Evolutionary conservation across 2,888 invertebrate species (phyloP).

Genomic region (Tortrix viridana): DNA sequence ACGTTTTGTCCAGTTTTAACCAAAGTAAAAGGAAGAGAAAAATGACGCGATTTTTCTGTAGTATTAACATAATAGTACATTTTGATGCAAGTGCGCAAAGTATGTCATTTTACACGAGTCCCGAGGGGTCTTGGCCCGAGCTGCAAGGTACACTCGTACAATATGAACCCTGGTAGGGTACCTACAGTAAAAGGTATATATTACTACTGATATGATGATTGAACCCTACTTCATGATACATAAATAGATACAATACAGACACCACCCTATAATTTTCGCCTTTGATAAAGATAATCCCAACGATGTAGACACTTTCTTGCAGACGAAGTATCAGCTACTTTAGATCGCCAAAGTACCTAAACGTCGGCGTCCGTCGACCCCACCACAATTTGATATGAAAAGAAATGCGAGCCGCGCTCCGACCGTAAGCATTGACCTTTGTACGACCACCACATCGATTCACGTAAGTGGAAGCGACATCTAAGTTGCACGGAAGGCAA

Average conservation of each 20-base stretch:
- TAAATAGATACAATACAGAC: background rate
- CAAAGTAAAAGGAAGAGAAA: too few relatives aligned
- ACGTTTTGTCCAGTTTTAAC: too few relatives aligned
- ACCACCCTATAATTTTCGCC: background rate
- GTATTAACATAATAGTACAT: too few relatives aligned
- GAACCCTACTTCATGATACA: too few relatives aligned
- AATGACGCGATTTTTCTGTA: too few relatives aligned
- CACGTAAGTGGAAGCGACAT: constrained; percentile 28
- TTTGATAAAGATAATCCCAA: background rate
- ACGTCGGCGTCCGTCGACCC: constrained; percentile 24
- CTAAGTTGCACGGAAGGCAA: constrained; percentile 27
- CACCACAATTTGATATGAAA: constrained; percentile 29
- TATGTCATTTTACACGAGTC: too few relatives aligned
- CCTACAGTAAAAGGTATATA: too few relatives aligned
- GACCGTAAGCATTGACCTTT: constrained; percentile 32
- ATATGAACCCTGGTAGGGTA: too few relatives aligned
- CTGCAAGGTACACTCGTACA: too few relatives aligned
- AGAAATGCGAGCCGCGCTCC: constrained; percentile 29
- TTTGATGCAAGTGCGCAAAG: too few relatives aligned
- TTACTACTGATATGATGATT: too few relatives aligned
- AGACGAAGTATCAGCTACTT: constrained; percentile 35
- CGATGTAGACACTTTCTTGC: constrained; percentile 10
- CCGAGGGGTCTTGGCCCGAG: too few relatives aligned
- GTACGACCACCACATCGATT: constrained; percentile 30
- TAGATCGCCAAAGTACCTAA: constrained; percentile 9